A percentile compares a stretch with the other conserved stretches of the same genome.
Evolutionary conservation across 2,113 vertebrate genomes (phyloP).

Genomic region (Prietella phreatophila): DNA sequence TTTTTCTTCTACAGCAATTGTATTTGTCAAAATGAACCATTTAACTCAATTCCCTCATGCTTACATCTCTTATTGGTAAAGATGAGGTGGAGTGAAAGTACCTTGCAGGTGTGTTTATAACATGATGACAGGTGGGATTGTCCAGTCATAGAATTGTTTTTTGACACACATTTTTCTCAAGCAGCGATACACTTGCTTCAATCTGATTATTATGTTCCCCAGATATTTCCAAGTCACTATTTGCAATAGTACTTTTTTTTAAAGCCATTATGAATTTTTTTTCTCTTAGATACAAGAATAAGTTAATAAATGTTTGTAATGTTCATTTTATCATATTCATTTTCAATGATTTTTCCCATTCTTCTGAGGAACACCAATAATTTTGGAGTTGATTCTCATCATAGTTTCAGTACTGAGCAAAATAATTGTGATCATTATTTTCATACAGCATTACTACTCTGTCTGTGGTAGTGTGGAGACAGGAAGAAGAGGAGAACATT

Average conservation of each 20-base stretch:
- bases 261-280: neutral
- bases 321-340: neutral
- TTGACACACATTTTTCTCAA: neutral
- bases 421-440: neutral
- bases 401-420: neutral
- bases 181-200: neutral
- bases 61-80: neutral
- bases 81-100: neutral
- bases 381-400: neutral
- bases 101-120: neutral
- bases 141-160: neutral
- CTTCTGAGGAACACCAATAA: neutral
- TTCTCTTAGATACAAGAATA: neutral
- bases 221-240: neutral
- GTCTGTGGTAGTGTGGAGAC: constrained; percentile 78
- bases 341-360: neutral
- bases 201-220: neutral
- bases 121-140: neutral
- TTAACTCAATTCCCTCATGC: neutral
- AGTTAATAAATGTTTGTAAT: neutral
- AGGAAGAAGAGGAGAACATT: constrained; percentile 75
- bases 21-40: neutral
- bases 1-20: neutral
- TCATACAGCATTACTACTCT: neutral
- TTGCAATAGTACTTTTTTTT: neutral